Conservation (phyloP, 2,888 invertebrate species). For the Eutolmus rufibarbis region DNA sequence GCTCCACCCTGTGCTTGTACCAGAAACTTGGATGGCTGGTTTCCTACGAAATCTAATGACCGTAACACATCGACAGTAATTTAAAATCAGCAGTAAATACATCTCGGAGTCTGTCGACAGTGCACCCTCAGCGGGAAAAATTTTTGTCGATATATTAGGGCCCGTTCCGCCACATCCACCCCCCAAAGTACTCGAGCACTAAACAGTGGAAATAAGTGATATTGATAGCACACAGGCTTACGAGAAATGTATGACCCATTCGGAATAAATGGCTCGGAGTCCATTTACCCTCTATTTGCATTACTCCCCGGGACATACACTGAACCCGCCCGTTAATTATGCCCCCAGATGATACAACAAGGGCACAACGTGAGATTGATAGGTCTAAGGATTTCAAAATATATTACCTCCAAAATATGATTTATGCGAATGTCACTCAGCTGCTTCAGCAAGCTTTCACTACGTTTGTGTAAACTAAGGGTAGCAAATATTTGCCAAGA, state of each 20-base stretch:
- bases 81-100: neutral
- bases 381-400: neutral
- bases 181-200: neutral
- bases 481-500: neutral
- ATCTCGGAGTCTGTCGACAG: neutral
- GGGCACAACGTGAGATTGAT: conserved; percentile 8
- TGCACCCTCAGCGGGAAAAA: neutral
- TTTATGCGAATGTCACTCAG: neutral
- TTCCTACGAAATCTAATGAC: neutral
- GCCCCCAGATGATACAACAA: neutral
- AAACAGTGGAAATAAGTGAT: conserved; percentile 28
- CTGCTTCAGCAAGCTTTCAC: neutral
- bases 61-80: neutral
- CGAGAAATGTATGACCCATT: conserved; percentile 28
- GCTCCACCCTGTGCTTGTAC: neutral
- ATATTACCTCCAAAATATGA: conserved; percentile 21
- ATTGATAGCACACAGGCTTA: conserved; percentile 16
- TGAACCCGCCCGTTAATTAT: neutral
- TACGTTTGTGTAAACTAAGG: neutral
- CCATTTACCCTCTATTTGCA: conserved; percentile 14
- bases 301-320: neutral
- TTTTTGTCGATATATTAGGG: conserved; percentile 4
- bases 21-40: neutral
- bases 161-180: neutral
- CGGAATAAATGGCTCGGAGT: conserved; percentile 25